Conservation (phyloP, 2,113 vertebrate genomes). For the Falcunculus frontatus region DNA sequence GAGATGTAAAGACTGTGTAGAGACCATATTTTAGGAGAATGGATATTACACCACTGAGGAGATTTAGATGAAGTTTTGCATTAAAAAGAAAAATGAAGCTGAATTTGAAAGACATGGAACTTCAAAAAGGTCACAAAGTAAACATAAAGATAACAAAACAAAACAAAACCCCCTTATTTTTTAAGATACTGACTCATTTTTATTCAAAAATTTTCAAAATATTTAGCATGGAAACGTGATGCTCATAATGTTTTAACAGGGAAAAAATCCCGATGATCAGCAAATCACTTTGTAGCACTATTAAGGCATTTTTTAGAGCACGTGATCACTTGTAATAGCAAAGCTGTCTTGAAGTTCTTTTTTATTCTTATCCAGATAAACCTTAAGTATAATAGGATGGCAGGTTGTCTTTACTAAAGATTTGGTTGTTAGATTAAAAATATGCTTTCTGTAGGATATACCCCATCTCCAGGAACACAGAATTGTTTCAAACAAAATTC, state of each 20-base stretch:
- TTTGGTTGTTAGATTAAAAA: not conserved
- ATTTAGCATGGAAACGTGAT: not conserved
- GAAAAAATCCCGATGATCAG: accelerated
- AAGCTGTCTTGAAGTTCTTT: not conserved
- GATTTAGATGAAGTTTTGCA: not conserved
- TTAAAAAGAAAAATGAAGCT: not conserved
- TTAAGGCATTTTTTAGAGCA: not conserved
- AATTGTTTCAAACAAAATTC: not conserved
- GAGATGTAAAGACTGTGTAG: not conserved
- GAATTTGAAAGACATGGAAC: not conserved
- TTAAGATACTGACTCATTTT: not conserved
- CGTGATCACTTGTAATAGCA: not conserved
- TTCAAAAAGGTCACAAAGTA: not conserved
- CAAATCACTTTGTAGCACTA: not conserved
- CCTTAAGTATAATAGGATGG: not conserved
- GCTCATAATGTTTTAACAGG: not conserved
- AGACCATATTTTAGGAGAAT: not conserved
- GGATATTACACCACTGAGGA: not conserved
- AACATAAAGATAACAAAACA: not conserved
- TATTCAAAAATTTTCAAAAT: not conserved
- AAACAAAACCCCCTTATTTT: accelerated
- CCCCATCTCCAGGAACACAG: not conserved
- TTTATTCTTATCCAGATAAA: not conserved
- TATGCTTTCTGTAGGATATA: not conserved
- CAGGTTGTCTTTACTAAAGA: not conserved